Conservation (phyloP, 2,888 invertebrate species). For the Lepetodrilus schrolli region DNA sequence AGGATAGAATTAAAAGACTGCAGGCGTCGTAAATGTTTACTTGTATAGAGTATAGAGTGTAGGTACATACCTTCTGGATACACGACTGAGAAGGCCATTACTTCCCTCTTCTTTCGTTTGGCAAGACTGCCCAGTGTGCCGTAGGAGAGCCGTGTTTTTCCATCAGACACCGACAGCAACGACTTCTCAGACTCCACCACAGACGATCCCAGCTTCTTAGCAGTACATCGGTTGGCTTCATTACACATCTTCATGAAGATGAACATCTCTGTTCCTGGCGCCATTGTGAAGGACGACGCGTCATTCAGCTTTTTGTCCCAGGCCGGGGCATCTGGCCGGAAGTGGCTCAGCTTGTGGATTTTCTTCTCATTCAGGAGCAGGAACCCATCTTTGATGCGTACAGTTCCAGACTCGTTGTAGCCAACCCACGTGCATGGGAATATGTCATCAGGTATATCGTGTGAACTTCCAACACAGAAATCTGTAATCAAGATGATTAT, state of each 20-base stretch:
- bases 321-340: neutral
- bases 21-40: too few relatives aligned
- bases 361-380: slow-evolving; percentile 2
- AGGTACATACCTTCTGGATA: too few relatives aligned
- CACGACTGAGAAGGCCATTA: too few relatives aligned
- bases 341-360: slow-evolving; percentile 25
- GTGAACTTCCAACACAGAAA: slow-evolving; percentile 31
- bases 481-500: too few relatives aligned
- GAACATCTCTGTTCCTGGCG: slow-evolving; percentile 52
- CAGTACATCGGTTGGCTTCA: slow-evolving; percentile 47
- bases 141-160: too few relatives aligned
- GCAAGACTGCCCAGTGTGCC: too few relatives aligned
- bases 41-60: too few relatives aligned
- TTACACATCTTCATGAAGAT: slow-evolving; percentile 49
- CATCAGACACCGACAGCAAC: slow-evolving; percentile 41
- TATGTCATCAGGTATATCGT: slow-evolving; percentile 31
- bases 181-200: slow-evolving; percentile 38
- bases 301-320: neutral
- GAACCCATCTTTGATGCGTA: slow-evolving; percentile 32
- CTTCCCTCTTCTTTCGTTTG: too few relatives aligned
- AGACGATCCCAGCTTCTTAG: slow-evolving; percentile 45
- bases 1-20: too few relatives aligned
- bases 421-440: slow-evolving; percentile 39
- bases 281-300: slow-evolving; percentile 46
- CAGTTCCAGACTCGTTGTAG: slow-evolving; percentile 31